phyloP scores from a whole-genome alignment of 2,797 vertebrate genomes.

The Enteromius afrohamiltoni region DNA sequence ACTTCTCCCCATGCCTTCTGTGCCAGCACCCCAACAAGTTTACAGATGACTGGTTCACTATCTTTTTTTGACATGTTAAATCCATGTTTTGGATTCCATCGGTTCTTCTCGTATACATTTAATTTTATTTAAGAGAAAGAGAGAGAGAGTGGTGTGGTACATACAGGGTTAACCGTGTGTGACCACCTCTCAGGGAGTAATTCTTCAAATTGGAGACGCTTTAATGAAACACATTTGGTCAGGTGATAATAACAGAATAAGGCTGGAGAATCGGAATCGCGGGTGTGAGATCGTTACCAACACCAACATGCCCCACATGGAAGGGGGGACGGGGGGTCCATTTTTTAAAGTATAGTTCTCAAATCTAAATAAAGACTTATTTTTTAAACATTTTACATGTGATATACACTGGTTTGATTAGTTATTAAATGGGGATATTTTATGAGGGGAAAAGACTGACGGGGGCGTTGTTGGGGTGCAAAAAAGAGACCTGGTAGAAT shows the following conservation, averaged over 20 bases:
- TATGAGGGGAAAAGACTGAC: background rate
- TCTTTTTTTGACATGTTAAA: constrained; percentile 27
- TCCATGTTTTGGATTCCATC: constrained; percentile 29
- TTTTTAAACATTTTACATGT: constrained; percentile 8
- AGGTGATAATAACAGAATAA: constrained; percentile 58
- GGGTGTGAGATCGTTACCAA: constrained; percentile 49
- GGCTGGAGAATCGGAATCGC: constrained; percentile 84
- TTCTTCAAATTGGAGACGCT: constrained; percentile 49
- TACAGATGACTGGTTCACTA: constrained; percentile 32
- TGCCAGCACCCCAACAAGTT: constrained; percentile 39
- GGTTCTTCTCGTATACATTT: background rate
- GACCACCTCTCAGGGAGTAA: constrained; percentile 41
- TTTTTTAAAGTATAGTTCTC: constrained; percentile 14
- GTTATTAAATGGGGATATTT: constrained; percentile 6
- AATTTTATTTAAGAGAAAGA: background rate
- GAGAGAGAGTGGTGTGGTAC: background rate
- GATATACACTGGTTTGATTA: background rate
- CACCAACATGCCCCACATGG: constrained; percentile 63
- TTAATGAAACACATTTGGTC: constrained; percentile 62
- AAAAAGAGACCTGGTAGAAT: background rate
- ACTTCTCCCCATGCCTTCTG: constrained; percentile 50
- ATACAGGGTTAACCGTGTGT: constrained; percentile 21
- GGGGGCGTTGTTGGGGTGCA: background rate
- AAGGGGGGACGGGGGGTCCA: background rate
- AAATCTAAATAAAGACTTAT: background rate